Percentiles rank a stretch among this genome's conserved stretches.
Conservation (phyloP, 2,888 invertebrate species). For the Rhagonycha lutea region DNA sequence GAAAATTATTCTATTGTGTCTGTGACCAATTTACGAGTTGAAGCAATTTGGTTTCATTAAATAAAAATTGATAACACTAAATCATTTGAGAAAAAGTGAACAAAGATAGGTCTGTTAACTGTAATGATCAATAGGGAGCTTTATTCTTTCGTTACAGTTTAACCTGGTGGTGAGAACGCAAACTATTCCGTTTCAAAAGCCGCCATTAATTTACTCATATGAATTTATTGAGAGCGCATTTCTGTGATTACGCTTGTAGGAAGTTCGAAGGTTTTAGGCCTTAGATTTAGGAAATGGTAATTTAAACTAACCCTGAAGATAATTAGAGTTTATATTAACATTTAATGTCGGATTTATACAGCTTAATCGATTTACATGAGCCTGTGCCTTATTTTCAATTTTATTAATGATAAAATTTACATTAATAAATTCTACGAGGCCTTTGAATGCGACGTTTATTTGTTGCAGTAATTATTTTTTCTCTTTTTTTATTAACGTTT, state of each 20-base stretch:
- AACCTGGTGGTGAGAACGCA: not conserved
- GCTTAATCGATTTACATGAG: not conserved
- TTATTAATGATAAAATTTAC: not conserved
- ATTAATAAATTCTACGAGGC: not conserved
- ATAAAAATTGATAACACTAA: not conserved
- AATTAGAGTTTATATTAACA: conserved; percentile 1
- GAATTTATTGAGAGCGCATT: not conserved
- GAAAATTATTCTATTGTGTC: not conserved
- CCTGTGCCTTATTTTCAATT: not conserved
- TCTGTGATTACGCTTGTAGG: not conserved
- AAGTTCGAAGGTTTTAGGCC: not conserved
- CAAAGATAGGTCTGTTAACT: not conserved
- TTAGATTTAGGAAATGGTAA: conserved; percentile 1
- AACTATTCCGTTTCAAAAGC: not conserved
- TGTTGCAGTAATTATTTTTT: conserved; percentile 12
- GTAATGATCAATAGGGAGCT: not conserved
- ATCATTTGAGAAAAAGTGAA: not conserved
- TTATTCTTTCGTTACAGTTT: not conserved
- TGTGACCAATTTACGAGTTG: not conserved
- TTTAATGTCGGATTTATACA: not conserved
- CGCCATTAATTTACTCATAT: not conserved
- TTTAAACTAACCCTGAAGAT: conserved; percentile 1
- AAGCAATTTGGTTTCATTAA: not conserved
- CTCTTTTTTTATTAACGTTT: conserved; percentile 6
- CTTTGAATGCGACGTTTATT: conserved; percentile 4